phyloP scores from a whole-genome alignment of 1,140 invertebrate species.

The Aporrectodea caliginosa region DNA sequence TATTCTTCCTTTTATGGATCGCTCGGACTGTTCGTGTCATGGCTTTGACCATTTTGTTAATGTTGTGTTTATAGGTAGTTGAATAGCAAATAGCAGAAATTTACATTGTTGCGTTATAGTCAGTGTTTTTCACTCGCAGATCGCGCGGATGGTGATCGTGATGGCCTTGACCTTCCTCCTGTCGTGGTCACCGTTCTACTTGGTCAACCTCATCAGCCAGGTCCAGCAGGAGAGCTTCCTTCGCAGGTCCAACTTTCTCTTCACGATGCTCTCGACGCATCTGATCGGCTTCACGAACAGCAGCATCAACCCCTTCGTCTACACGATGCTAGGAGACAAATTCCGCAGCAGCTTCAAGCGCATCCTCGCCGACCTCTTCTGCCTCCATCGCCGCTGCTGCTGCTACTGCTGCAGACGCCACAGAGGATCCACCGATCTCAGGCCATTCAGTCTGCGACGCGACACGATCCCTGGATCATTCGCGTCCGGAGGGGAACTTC shows the following conservation, averaged over 20 bases:
- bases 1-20: no score
- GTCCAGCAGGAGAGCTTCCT: conserved; percentile 46
- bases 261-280: conserved; percentile 55
- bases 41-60: no score
- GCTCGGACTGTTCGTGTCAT: no score
- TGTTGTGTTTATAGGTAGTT: no score
- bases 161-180: conserved; percentile 11
- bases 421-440: no score
- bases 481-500: no score
- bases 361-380: not conserved
- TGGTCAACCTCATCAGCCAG: conserved; percentile 50
- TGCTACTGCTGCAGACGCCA: not conserved
- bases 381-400: not conserved
- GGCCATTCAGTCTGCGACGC: no score
- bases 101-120: no score
- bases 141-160: conserved; percentile 7
- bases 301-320: conserved; percentile 81
- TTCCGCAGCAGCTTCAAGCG: conserved; percentile 35
- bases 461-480: no score
- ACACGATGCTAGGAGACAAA: conserved; percentile 47
- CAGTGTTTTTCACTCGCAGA: not conserved
- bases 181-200: conserved; percentile 55
- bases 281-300: conserved; percentile 54
- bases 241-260: conserved; percentile 48
- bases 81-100: no score